Evolutionary conservation across 2,797 vertebrate species (phyloP), one percentile per base, ranked within the genome.

Genomic region (Toxotes lorentzi): DNA sequence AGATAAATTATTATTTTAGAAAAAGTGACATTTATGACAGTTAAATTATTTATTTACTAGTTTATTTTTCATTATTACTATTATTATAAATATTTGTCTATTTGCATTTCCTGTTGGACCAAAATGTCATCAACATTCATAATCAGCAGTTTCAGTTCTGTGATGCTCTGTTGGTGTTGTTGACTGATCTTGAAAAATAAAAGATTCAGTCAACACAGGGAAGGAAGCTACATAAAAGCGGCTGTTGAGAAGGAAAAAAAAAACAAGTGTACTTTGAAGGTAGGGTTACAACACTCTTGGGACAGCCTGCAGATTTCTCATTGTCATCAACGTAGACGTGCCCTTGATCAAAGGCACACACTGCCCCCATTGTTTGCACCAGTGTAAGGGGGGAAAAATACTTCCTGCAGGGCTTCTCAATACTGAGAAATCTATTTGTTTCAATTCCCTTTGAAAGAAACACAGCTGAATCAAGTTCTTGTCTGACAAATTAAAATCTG

Each of bases 301-400:
- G 91, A 88, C 83, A 76, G 61, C 70, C 79, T 71, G 81, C 61
- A 89, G 79, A 90, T 88, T 85, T 82, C 78, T 90, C 81, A 87
- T 91, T 89, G 86, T 91, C 89, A 92, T 93, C 91, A 89, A 87
- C 88, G 74, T 56, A 84, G 85, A 91, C 54, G 27, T 81, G 87
- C 66, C 75, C 84, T 88, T 91, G 90, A 92, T 94, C 90, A 94
- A 91, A 93, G 83, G 35, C 16, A 21, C 51, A 82, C 79, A 79
- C 73, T 85, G 86, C 79, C 89, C 86, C 79, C 73, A 74, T 83
- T 90, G 85, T 89, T 85, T 89, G 79, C 59, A 76, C 75, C 65
- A 43, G 76, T 87, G 65, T 76, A 72, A 60, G 58, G 70, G 64
- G 21, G 56, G n/a, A 16, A 17, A 27, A 34, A 27, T 30, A 53